Conservation (phyloP, 2,113 vertebrate genomes). For the Telmatochromis sp. region DNA sequence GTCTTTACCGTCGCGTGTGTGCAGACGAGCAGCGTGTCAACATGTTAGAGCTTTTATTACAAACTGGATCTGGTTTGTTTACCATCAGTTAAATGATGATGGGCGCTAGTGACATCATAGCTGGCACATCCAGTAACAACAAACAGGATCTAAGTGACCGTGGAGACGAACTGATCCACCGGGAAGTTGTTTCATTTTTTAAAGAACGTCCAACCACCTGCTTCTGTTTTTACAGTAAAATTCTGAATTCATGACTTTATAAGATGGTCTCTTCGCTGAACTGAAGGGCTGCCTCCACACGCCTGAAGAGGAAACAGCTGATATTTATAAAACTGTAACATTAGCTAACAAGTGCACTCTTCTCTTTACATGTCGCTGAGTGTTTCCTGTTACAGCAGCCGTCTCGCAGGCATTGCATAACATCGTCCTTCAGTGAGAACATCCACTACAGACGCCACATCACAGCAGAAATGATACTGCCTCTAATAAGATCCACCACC, state of each 20-base stretch:
- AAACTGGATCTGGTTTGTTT: neutral
- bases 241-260: neutral
- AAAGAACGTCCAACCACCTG: neutral
- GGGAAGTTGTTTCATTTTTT: neutral
- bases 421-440: neutral
- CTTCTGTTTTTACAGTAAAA: neutral
- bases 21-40: neutral
- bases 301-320: neutral
- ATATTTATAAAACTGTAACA: neutral
- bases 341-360: neutral
- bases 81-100: accelerated
- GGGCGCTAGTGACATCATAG: neutral
- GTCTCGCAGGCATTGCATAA: constrained; percentile 21
- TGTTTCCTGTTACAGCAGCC: neutral
- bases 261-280: accelerated
- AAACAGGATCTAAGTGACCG: neutral
- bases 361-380: neutral
- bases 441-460: neutral
- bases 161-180: neutral
- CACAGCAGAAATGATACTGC: neutral
- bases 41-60: neutral
- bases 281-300: neutral
- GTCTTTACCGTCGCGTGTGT: neutral
- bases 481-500: neutral
- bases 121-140: neutral